These are phyloP conservation scores for Perizoma affinitatum DNA, from an alignment of 2,888 invertebrate species.

Conservation along the genomic window DNA sequence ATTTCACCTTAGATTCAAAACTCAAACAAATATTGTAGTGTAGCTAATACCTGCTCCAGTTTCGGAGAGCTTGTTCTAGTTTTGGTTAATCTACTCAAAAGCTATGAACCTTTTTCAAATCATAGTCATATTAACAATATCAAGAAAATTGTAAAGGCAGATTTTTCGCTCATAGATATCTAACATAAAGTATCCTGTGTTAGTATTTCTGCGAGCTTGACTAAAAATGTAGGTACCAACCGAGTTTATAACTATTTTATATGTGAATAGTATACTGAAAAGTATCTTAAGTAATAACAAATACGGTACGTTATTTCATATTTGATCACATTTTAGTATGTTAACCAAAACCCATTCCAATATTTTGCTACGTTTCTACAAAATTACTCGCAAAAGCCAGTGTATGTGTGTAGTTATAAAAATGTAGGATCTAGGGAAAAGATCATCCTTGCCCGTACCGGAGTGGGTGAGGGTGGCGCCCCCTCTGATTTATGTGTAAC, in stretches of 20 bases:
- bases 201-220: no score
- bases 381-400: slow-evolving; percentile 51
- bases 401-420: slow-evolving; percentile 78
- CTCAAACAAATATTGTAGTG: slow-evolving; percentile 24
- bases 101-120: slow-evolving; percentile 1
- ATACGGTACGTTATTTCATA: no score
- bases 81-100: slow-evolving; percentile 5
- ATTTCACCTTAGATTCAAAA: slow-evolving; percentile 5
- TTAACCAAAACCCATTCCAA: not conserved
- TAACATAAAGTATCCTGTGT: no score
- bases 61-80: slow-evolving; percentile 11
- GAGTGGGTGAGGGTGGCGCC: slow-evolving; percentile 61
- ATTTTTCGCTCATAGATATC: no score
- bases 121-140: not conserved
- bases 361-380: slow-evolving; percentile 22
- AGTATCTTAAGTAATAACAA: no score
- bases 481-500: slow-evolving; percentile 82
- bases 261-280: no score
- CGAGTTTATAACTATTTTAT: no score
- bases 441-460: slow-evolving; percentile 71
- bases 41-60: slow-evolving; percentile 17
- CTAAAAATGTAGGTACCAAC: no score
- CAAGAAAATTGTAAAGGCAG: no score
- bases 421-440: slow-evolving; percentile 81
- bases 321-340: no score